Base-by-base conservation (phyloP, 2,797 vertebrate species). In the Lutjanus campechanus region DNA sequence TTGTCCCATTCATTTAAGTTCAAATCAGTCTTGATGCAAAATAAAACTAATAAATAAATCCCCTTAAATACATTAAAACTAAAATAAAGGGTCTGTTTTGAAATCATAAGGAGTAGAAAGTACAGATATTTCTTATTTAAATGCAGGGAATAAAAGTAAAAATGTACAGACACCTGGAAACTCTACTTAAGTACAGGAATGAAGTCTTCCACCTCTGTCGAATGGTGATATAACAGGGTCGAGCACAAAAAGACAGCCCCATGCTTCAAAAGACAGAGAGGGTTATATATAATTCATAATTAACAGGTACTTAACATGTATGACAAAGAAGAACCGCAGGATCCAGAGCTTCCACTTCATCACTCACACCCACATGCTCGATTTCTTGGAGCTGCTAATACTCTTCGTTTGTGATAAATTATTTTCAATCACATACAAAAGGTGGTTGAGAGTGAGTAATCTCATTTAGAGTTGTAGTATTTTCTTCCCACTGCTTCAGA, bases 351-450 rank as follows among this genome's bases (percentile, higher is more conserved):
- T 41, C 29, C 54, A 9, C 43, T 69, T 64, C 4, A n/a, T 69
- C 12, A 1, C 25, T 43, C 1, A 63, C 49, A 47, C 67, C 19
- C 44, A 53, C 54, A 11, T 47, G 12, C 46, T 10, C 61, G 56
- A 55, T 44, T 55, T 55, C 55, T 51, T 11, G 8, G 36, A 75
- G 62, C 50, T 69, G 55, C 58, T 67, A 54, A 63, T n/a, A 0
- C 46, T 66, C n/a, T 43, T 36, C 59, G 15, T 66, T 43, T 58
- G 36, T 55, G 61, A 61, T 67, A 41, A 65, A 53, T 77, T 44
- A 76, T 41, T 77, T 73, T 61, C 41, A 58, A n/a, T 70, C 44
- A 72, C 61, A 51, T 13, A 10, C 22, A 19, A 41, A 60, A 65
- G 36, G 66, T 19, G 0, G 53, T 10, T 65, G 16, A 70, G 63